Percentiles rank a stretch among this genome's conserved stretches.
phyloP scores from a whole-genome alignment of 64 coral and sea anemone species.

The Catalaphyllia jardinei region DNA sequence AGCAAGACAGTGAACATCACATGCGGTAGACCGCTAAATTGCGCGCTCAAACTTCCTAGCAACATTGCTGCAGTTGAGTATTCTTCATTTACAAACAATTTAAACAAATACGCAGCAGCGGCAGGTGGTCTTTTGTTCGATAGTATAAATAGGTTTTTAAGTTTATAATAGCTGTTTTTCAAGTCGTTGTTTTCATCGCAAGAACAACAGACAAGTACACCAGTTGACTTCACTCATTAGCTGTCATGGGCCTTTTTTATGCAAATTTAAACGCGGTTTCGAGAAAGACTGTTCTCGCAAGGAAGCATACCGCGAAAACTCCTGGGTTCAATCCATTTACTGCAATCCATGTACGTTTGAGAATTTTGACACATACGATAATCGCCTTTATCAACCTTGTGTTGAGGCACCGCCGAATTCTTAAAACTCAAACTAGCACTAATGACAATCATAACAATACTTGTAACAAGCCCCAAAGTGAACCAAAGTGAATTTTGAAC shows the following conservation, averaged over 20 bases:
- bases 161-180: neutral
- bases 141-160: neutral
- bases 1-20: no score
- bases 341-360: no score
- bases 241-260: neutral
- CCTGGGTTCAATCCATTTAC: neutral
- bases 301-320: neutral
- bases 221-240: neutral
- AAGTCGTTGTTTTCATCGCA: neutral
- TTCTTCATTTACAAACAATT: neutral
- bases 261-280: no score
- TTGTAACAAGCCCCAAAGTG: no score
- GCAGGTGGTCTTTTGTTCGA: constrained; percentile 6
- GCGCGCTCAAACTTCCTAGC: neutral
- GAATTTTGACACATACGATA: no score
- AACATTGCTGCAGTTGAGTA: neutral
- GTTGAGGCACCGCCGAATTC: no score
- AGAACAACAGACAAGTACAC: neutral
- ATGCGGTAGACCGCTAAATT: neutral
- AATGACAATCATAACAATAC: no score
- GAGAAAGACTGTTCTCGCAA: no score
- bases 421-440: no score
- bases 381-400: no score
- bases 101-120: neutral
- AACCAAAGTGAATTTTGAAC: no score